Evolutionary conservation across 2,888 invertebrate genomes (phyloP).

Genomic region (Bruchidius siliquastri): DNA sequence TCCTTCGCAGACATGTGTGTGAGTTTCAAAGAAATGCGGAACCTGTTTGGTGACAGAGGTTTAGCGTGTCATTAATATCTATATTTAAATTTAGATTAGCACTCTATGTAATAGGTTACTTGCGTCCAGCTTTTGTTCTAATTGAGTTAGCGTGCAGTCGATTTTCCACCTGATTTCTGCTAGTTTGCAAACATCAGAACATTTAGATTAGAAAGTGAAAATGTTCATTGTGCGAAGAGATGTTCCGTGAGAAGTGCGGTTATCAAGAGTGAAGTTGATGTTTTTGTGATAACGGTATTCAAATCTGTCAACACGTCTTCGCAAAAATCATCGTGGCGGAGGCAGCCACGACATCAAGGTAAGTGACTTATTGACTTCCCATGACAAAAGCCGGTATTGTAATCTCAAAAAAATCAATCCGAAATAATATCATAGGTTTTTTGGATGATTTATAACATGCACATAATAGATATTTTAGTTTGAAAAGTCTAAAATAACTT

Average conservation of each 20-base stretch:
- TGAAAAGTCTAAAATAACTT: too few relatives aligned
- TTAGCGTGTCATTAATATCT: not conserved
- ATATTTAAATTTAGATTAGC: not conserved
- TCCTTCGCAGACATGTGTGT: not conserved
- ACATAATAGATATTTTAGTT: too few relatives aligned
- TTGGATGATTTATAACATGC: too few relatives aligned
- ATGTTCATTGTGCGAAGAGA: not conserved
- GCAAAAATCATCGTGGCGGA: slow-evolving; percentile 45
- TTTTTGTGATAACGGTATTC: not conserved
- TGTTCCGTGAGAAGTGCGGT: not conserved
- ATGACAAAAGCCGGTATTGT: too few relatives aligned
- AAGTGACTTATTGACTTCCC: slow-evolving; percentile 14
- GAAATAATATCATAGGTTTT: too few relatives aligned
- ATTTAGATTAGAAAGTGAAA: not conserved
- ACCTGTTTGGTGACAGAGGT: not conserved
- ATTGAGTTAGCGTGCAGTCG: not conserved
- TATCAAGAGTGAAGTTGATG: not conserved
- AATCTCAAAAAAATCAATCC: too few relatives aligned
- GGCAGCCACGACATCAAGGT: slow-evolving; percentile 43
- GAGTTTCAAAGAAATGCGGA: not conserved
- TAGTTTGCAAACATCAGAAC: not conserved
- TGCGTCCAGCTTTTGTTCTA: not conserved
- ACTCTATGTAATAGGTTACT: not conserved
- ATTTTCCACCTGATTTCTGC: not conserved
- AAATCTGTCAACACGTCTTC: slow-evolving; percentile 41